Evolutionary conservation across 2,113 vertebrate genomes (phyloP).

Genomic region (Xenopus tropicalis): DNA sequence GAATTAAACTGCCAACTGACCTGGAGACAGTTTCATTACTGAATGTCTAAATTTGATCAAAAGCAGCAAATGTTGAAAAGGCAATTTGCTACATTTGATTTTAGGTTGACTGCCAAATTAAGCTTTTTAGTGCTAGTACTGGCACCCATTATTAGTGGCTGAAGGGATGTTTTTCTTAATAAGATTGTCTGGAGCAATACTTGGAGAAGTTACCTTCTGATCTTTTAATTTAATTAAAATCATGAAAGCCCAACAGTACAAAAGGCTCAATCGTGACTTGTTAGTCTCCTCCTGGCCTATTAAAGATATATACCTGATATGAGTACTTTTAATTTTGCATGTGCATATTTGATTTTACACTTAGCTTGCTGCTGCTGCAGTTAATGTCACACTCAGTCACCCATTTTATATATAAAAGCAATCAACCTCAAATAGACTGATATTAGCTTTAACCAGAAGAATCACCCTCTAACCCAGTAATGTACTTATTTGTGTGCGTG

Average conservation of each 20-base stretch:
- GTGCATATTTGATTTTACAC: too few relatives aligned
- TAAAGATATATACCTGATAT: slow-evolving; percentile 13
- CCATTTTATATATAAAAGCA: too few relatives aligned
- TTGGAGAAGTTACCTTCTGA: slow-evolving; percentile 39
- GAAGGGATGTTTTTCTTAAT: slow-evolving; percentile 38
- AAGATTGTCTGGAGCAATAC: slow-evolving; percentile 33
- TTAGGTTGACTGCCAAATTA: slow-evolving; percentile 31
- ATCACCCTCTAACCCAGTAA: too few relatives aligned
- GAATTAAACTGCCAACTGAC: slow-evolving; percentile 3
- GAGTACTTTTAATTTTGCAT: too few relatives aligned
- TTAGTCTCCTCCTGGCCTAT: not conserved
- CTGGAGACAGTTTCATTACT: slow-evolving; percentile 26
- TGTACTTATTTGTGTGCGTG: too few relatives aligned
- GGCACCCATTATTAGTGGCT: slow-evolving; percentile 25
- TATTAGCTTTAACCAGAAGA: too few relatives aligned
- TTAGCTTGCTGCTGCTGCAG: too few relatives aligned
- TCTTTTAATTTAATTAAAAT: slow-evolving; percentile 43
- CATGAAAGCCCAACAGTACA: slow-evolving; percentile 12
- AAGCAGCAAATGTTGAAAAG: slow-evolving; percentile 25
- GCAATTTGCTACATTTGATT: slow-evolving; percentile 30
- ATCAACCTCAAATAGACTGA: too few relatives aligned
- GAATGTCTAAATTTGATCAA: slow-evolving; percentile 33
- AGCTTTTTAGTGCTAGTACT: slow-evolving; percentile 29
- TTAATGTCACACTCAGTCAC: too few relatives aligned
- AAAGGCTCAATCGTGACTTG: slow-evolving; percentile 4